These are phyloP conservation scores for Gracilinanus agilis DNA, from an alignment of 2,113 vertebrate species.

Conservation along the genomic window DNA sequence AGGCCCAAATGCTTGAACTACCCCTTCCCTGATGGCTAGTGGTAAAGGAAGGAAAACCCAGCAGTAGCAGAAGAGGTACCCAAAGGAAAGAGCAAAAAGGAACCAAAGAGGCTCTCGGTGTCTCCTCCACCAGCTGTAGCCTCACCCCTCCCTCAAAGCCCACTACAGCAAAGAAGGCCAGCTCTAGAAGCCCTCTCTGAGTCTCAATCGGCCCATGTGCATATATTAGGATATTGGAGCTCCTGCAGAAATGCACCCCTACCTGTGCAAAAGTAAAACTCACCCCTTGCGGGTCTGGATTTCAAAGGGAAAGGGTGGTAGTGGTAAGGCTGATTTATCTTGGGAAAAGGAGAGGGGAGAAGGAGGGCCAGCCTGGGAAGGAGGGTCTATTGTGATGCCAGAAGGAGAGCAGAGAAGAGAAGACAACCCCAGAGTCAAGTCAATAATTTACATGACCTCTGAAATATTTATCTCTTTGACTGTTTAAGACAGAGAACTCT, in stretches of 20 bases:
- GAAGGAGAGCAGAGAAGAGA: neutral
- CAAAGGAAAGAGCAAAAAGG: neutral
- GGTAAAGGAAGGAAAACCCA: neutral
- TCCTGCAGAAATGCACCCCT: neutral
- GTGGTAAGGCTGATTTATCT: neutral
- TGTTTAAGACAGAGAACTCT: neutral
- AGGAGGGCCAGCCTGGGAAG: neutral
- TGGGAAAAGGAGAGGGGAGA: neutral
- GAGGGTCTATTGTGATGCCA: neutral
- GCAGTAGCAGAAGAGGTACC: neutral
- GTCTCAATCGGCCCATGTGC: neutral
- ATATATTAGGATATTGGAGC: neutral
- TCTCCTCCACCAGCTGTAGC: neutral
- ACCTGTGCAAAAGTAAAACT: neutral
- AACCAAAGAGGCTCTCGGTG: neutral
- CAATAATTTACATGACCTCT: slow-evolving; percentile 54
- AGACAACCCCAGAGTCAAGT: neutral
- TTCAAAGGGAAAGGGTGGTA: neutral
- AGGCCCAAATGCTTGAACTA: neutral
- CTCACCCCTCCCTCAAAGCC: neutral
- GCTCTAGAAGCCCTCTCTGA: neutral
- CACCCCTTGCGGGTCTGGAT: neutral
- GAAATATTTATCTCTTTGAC: slow-evolving; percentile 61
- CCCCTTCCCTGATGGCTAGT: neutral
- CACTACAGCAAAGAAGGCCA: too few species aligned